A percentile compares a stretch with the other conserved stretches of the same genome.
Conservation (phyloP, 1,140 invertebrate species). For the Rhynchophorus ferrugineus region DNA sequence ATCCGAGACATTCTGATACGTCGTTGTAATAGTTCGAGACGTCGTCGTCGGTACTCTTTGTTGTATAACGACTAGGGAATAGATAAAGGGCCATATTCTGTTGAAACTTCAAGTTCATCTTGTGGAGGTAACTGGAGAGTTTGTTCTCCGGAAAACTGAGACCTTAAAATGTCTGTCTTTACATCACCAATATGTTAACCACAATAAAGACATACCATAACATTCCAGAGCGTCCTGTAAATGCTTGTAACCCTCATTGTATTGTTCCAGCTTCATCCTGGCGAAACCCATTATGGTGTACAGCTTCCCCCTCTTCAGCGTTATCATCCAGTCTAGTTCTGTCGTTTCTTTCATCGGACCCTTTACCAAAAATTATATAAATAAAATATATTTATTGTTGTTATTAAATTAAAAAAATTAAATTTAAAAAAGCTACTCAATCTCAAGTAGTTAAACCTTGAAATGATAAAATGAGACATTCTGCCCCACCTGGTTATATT, state of each 20-base stretch:
- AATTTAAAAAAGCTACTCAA: too few relatives aligned
- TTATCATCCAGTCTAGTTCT: slow-evolving; percentile 38
- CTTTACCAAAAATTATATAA: slow-evolving; percentile 20
- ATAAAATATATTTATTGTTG: not conserved
- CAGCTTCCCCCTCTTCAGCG: slow-evolving; percentile 43
- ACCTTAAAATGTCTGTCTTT: slow-evolving; percentile 21
- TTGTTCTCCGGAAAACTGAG: slow-evolving; percentile 31
- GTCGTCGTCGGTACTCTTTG: slow-evolving; percentile 27
- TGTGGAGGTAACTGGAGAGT: slow-evolving; percentile 22
- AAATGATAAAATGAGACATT: too few relatives aligned
- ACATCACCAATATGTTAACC: not conserved
- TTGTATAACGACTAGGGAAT: slow-evolving; percentile 15
- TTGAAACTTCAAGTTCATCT: slow-evolving; percentile 30
- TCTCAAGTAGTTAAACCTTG: too few relatives aligned
- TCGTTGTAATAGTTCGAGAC: slow-evolving; percentile 42
- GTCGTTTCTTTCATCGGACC: slow-evolving; percentile 30
- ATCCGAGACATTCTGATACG: slow-evolving; percentile 42
- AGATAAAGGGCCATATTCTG: slow-evolving; percentile 21
- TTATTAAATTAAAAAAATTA: too few relatives aligned
- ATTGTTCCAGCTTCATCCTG: slow-evolving; percentile 38
- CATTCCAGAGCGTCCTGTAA: slow-evolving; percentile 17
- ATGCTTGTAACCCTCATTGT: slow-evolving; percentile 35
- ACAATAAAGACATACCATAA: slow-evolving; percentile 13
- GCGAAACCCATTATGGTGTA: slow-evolving; percentile 42
- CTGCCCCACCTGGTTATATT: too few relatives aligned